These are phyloP conservation scores for Gonioctena quinquepunctata DNA, from an alignment of 1,140 invertebrate species.

Conservation along the genomic window DNA sequence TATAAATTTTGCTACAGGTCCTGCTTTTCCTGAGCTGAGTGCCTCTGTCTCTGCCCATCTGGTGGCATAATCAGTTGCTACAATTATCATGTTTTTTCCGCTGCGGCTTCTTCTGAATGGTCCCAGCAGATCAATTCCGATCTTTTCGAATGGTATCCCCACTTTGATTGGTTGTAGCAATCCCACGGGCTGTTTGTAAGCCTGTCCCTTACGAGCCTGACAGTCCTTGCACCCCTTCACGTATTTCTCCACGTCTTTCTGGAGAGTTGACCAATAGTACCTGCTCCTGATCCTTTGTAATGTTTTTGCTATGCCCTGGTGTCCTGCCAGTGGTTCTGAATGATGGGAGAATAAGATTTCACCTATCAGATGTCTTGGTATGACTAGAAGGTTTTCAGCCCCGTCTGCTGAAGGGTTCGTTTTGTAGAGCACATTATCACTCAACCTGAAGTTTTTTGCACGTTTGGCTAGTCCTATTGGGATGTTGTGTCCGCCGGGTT, in stretches of 20 bases:
- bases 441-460: slow-evolving; percentile 24
- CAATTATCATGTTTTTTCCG: slow-evolving; percentile 35
- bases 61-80: slow-evolving; percentile 41
- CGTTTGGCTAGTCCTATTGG: slow-evolving; percentile 4
- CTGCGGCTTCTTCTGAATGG: slow-evolving; percentile 29
- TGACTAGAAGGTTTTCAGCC: slow-evolving; percentile 22
- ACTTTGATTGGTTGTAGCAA: slow-evolving; percentile 34
- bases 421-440: slow-evolving; percentile 18
- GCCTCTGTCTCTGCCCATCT: slow-evolving; percentile 37
- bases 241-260: slow-evolving; percentile 37
- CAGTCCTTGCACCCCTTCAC: slow-evolving; percentile 39
- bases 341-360: slow-evolving; percentile 24
- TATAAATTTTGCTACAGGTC: slow-evolving; percentile 16
- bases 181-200: slow-evolving; percentile 23
- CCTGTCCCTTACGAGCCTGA: slow-evolving; percentile 15
- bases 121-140: slow-evolving; percentile 36
- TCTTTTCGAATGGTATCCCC: not conserved
- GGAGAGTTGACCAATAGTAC: slow-evolving; percentile 32
- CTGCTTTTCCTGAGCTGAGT: slow-evolving; percentile 26
- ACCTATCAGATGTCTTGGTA: slow-evolving; percentile 17
- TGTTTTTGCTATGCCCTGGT: slow-evolving; percentile 27
- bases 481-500: not conserved
- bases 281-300: slow-evolving; percentile 29
- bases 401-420: not conserved
- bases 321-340: slow-evolving; percentile 26